phyloP scores from a whole-genome alignment of 2,797 vertebrate species.

The Syngnathus acus region DNA sequence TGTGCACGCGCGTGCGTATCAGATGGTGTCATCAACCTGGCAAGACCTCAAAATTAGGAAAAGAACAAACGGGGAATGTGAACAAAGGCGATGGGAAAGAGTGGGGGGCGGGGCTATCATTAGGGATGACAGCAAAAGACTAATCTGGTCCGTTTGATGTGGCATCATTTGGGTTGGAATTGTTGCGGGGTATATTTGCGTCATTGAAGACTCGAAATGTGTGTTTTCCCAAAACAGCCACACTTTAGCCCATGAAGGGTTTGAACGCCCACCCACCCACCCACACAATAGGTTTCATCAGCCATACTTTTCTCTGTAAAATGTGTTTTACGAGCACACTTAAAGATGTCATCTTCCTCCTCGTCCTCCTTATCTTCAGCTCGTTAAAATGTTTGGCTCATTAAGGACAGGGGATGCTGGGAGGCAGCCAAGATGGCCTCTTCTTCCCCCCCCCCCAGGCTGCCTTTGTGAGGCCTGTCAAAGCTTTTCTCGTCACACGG shows the following conservation, averaged over 20 bases:
- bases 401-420: conserved; percentile 41
- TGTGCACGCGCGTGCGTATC: background rate
- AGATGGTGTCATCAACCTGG: background rate
- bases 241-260: background rate
- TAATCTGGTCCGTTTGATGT: conserved; percentile 68
- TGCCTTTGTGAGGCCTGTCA: conserved; percentile 2
- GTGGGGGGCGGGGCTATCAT: conserved; percentile 26
- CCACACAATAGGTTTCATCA: too few relatives aligned
- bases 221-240: background rate
- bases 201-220: background rate
- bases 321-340: too few relatives aligned
- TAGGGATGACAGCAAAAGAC: conserved; percentile 38
- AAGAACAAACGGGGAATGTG: background rate
- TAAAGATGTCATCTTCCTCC: background rate
- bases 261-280: too few relatives aligned
- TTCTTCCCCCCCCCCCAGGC: background rate
- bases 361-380: background rate
- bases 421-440: conserved; percentile 1
- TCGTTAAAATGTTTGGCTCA: conserved; percentile 5
- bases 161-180: conserved; percentile 65
- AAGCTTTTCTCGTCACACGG: background rate
- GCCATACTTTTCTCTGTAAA: too few relatives aligned
- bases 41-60: background rate
- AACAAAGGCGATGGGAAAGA: background rate
- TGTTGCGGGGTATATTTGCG: too few relatives aligned